These are phyloP conservation scores for Heliconius hewitsoni DNA, from an alignment of 1,140 invertebrate genomes.

Conservation along the genomic window DNA sequence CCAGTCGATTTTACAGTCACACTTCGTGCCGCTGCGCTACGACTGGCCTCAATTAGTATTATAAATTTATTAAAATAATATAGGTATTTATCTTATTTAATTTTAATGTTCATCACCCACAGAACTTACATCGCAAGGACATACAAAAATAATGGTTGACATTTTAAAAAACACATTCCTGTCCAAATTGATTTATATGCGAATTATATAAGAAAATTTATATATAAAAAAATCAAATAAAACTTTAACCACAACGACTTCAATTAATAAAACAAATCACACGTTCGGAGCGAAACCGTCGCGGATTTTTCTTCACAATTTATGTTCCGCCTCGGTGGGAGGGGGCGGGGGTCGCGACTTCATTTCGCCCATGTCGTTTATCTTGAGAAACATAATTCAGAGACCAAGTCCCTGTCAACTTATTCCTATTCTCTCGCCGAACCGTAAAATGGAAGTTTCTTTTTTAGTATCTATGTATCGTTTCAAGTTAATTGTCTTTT, in stretches of 20 bases:
- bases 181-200: background rate
- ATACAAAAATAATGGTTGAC: background rate
- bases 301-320: conserved; percentile 79
- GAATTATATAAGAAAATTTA: conserved; percentile 11
- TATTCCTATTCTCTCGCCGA: conserved; percentile 82
- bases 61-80: background rate
- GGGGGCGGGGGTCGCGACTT: conserved; percentile 70
- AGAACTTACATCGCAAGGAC: background rate
- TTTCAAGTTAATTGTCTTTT: conserved; percentile 10
- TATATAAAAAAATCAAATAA: conserved; percentile 23
- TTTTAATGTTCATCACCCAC: too few relatives aligned
- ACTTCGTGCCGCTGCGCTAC: too few relatives aligned
- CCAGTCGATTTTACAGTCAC: too few relatives aligned
- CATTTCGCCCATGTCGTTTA: conserved; percentile 82
- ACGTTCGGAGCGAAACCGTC: conserved; percentile 71
- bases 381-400: conserved; percentile 82
- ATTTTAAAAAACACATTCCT: background rate
- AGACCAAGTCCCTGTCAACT: conserved; percentile 82
- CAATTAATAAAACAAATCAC: conserved; percentile 80
- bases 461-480: conserved; percentile 40
- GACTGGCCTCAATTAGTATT: too few relatives aligned
- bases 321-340: conserved; percentile 64
- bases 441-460: conserved; percentile 79
- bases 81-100: too few relatives aligned
- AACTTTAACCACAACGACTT: conserved; percentile 53